phyloP scores from a whole-genome alignment of 2,888 invertebrate species.

The Drosophila birchii region DNA sequence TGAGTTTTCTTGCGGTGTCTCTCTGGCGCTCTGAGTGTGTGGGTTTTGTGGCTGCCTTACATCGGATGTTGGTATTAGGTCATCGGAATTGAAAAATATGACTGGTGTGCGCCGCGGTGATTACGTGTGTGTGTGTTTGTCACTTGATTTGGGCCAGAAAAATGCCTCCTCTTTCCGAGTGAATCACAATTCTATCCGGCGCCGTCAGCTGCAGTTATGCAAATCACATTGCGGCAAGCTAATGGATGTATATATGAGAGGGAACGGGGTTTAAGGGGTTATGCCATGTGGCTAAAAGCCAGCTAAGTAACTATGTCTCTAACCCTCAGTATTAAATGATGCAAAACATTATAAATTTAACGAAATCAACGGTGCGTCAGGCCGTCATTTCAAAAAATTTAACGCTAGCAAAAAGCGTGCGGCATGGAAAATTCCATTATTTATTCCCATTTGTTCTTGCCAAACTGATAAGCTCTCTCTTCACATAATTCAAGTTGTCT shows the following conservation, averaged over 20 bases:
- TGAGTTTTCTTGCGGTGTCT: constrained; percentile 14
- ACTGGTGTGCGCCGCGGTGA: constrained; percentile 10
- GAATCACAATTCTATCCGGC: constrained; percentile 30
- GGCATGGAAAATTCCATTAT: constrained; percentile 35
- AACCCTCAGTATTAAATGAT: constrained; percentile 21
- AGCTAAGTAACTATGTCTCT: neutral
- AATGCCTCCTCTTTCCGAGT: constrained; percentile 21
- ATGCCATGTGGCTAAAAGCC: neutral
- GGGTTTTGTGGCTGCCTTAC: constrained; percentile 17
- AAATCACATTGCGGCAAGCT: constrained; percentile 24
- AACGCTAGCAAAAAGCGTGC: neutral
- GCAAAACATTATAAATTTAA: constrained; percentile 31
- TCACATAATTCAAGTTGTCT: constrained; percentile 15
- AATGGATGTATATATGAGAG: neutral
- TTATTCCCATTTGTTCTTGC: constrained; percentile 6
- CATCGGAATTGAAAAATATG: constrained; percentile 40
- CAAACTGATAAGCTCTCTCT: constrained; percentile 16
- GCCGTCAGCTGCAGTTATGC: constrained; percentile 27
- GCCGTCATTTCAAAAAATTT: constrained; percentile 22
- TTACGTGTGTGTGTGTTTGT: constrained; percentile 20
- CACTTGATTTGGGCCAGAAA: constrained; percentile 37
- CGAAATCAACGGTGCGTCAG: constrained; percentile 28
- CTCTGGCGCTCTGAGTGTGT: neutral
- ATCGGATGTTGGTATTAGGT: constrained; percentile 45
- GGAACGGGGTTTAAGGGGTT: neutral